Evolutionary conservation across 2,797 vertebrate species (phyloP).

Genomic region (Gallinago solitaria): DNA sequence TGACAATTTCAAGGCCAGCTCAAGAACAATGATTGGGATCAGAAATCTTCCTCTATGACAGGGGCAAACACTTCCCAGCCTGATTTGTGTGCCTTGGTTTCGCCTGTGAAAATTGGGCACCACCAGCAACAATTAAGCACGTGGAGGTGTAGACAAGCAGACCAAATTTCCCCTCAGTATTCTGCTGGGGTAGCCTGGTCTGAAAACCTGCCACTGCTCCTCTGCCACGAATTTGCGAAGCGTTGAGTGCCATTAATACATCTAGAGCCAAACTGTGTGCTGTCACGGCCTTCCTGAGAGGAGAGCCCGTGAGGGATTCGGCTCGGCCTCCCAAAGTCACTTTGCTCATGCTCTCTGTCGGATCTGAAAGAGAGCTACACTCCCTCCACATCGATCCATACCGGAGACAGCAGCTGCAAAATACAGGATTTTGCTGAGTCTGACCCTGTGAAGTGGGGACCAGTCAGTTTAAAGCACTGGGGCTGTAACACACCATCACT

Average conservation of each 20-base stretch:
- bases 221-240: not conserved
- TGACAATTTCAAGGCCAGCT: not conserved
- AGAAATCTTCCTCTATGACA: not conserved
- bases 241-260: not conserved
- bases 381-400: not conserved
- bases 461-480: not conserved
- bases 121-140: not conserved
- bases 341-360: not conserved
- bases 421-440: not conserved
- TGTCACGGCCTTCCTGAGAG: not conserved
- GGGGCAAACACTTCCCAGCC: not conserved
- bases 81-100: not conserved
- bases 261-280: not conserved
- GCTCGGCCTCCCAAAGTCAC: not conserved
- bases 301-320: not conserved
- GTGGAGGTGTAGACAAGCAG: not conserved
- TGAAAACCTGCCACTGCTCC: not conserved
- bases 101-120: not conserved
- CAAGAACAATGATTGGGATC: not conserved
- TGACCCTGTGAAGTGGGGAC: not conserved
- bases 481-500: not conserved
- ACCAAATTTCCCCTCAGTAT: not conserved
- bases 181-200: not conserved
- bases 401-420: fast-evolving
- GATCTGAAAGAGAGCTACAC: not conserved